Percentiles rank a stretch among this genome's conserved stretches.
Evolutionary conservation across 2,888 invertebrate genomes (phyloP).

Genomic region (Chirona hameri): DNA sequence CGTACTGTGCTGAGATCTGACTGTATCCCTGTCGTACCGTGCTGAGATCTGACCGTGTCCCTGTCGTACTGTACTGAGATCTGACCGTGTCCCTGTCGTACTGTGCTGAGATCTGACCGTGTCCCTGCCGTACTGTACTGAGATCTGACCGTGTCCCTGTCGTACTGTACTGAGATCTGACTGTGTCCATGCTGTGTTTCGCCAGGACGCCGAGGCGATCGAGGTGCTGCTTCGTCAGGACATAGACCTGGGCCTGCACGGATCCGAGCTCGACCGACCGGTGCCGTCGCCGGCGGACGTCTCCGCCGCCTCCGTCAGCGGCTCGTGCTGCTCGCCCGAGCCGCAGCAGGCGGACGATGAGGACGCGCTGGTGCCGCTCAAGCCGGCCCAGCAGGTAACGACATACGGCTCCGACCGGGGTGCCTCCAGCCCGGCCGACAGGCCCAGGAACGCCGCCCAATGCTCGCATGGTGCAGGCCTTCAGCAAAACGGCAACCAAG

Average conservation of each 20-base stretch:
- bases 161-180: too few relatives aligned
- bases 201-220: conserved; percentile 13
- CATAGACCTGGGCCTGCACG: conserved; percentile 71
- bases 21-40: too few relatives aligned
- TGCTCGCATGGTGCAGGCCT: neutral
- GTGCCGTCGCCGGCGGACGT: too few relatives aligned
- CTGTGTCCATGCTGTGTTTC: conserved; percentile 35
- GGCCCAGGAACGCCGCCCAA: neutral
- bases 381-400: neutral
- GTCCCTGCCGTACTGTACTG: too few relatives aligned
- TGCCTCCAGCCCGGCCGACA: neutral
- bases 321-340: neutral
- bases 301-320: too few relatives aligned
- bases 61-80: too few relatives aligned
- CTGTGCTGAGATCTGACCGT: too few relatives aligned
- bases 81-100: too few relatives aligned
- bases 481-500: neutral
- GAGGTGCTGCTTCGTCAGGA: conserved; percentile 61
- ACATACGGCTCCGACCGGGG: neutral
- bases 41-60: too few relatives aligned
- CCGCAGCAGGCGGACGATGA: neutral
- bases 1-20: too few relatives aligned
- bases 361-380: neutral
- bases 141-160: too few relatives aligned
- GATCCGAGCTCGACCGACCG: too few relatives aligned